These are phyloP conservation scores for Euwallacea fornicatus DNA, from an alignment of 1,140 invertebrate species.

Conservation along the genomic window DNA sequence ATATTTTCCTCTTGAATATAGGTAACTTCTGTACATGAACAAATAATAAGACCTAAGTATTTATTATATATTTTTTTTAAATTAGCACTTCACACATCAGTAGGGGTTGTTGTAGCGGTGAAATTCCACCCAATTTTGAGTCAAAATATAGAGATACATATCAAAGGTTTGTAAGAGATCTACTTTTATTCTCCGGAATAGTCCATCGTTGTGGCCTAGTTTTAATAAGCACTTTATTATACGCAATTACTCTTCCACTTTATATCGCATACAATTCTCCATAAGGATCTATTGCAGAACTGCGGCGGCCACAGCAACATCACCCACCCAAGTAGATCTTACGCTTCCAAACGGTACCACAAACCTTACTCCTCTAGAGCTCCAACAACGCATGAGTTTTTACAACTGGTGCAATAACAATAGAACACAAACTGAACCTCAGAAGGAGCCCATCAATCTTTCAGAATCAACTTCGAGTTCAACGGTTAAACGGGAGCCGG, in stretches of 20 bases:
- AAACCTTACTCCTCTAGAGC: conserved; percentile 68
- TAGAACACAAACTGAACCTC: conserved; percentile 56
- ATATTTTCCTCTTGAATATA: no score
- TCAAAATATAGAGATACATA: no score
- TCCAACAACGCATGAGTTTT: conserved; percentile 72
- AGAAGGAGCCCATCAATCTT: conserved; percentile 64
- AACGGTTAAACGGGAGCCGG: conserved; percentile 65
- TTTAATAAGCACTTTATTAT: no score
- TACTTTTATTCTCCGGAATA: no score
- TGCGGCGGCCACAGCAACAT: conserved; percentile 51
- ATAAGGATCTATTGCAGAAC: neutral
- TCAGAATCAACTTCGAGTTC: conserved; percentile 55
- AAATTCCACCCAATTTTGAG: no score
- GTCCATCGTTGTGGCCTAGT: no score
- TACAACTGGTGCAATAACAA: conserved; percentile 82
- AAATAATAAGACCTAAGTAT: no score
- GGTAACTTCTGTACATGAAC: no score
- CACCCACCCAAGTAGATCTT: conserved; percentile 59
- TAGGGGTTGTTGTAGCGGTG: neutral
- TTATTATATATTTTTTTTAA: neutral
- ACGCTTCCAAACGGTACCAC: conserved; percentile 61
- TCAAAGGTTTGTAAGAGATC: no score
- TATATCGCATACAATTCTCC: neutral
- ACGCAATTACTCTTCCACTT: no score
- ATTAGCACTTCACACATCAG: neutral